Conservation (phyloP, 2,113 vertebrate genomes). For the Larimichthys polyactis region DNA sequence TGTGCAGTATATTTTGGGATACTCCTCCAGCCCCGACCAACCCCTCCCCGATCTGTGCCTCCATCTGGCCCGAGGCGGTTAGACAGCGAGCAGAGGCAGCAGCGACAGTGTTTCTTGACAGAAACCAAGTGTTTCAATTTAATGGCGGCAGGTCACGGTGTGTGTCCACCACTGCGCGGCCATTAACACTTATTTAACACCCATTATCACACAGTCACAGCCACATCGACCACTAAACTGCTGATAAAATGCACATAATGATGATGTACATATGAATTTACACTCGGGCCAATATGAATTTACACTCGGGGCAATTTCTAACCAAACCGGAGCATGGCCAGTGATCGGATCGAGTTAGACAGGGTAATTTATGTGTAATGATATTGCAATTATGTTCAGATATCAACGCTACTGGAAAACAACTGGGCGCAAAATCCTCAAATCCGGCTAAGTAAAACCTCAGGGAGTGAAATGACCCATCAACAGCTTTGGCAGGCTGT, state of each 20-base stretch:
- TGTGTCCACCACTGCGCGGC: slow-evolving; percentile 27
- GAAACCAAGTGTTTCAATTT: slow-evolving; percentile 53
- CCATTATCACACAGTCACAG: slow-evolving; percentile 43
- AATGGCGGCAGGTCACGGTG: slow-evolving; percentile 20
- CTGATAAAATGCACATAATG: slow-evolving; percentile 4
- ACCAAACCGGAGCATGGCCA: background rate
- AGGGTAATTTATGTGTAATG: slow-evolving; percentile 7
- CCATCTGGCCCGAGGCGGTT: slow-evolving; percentile 35
- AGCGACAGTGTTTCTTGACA: slow-evolving; percentile 33
- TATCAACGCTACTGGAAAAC: slow-evolving; percentile 10
- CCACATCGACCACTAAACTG: background rate
- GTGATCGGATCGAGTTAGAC: slow-evolving; percentile 9
- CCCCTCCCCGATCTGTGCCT: slow-evolving; percentile 22
- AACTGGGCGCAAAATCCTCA: background rate
- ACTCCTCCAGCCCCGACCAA: background rate
- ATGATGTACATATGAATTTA: background rate
- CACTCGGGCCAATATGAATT: too few species aligned
- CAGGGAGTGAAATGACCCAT: slow-evolving; percentile 41
- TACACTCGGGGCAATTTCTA: background rate
- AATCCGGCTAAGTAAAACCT: slow-evolving; percentile 38
- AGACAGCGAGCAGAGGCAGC: slow-evolving; percentile 31
- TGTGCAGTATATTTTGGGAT: slow-evolving; percentile 48
- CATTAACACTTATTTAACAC: slow-evolving; percentile 62
- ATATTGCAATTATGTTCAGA: slow-evolving; percentile 16
- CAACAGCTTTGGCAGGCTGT: slow-evolving; percentile 14